These are phyloP conservation scores for Oligia strigilis DNA, from an alignment of 2,888 invertebrate genomes.

Conservation along the genomic window DNA sequence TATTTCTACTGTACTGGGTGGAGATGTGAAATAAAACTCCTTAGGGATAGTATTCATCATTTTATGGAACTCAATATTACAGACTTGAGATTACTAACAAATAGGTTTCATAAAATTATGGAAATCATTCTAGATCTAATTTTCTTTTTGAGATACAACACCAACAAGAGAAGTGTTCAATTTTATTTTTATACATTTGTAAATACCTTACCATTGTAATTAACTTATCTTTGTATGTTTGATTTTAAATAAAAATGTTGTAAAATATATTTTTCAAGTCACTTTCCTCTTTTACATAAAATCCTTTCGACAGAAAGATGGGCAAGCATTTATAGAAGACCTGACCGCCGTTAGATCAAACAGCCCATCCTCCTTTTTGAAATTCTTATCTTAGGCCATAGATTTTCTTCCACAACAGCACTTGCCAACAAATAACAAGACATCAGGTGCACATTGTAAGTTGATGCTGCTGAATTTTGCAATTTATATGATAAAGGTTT, in stretches of 20 bases:
- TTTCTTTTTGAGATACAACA: slow-evolving; percentile 61
- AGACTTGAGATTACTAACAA: slow-evolving; percentile 37
- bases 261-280: slow-evolving; percentile 51
- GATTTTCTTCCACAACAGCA: not conserved
- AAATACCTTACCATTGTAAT: slow-evolving; percentile 76
- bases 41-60: slow-evolving; percentile 13
- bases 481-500: not conserved
- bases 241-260: slow-evolving; percentile 76
- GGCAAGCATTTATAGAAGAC: not conserved
- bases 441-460: no score
- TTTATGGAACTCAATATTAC: slow-evolving; percentile 22
- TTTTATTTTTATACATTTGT: slow-evolving; percentile 82
- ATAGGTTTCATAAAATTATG: slow-evolving; percentile 29
- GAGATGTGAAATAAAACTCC: slow-evolving; percentile 1
- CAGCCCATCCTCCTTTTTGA: not conserved
- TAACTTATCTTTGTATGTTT: slow-evolving; percentile 78
- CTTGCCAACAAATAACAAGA: not conserved
- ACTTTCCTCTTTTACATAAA: slow-evolving; percentile 13
- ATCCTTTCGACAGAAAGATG: not conserved
- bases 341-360: accelerated
- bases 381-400: not conserved
- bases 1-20: slow-evolving; percentile 21
- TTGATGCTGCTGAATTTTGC: not conserved
- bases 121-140: slow-evolving; percentile 27
- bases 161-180: slow-evolving; percentile 68